Base-by-base conservation (phyloP, 2,797 vertebrate genomes). In the Benthosema pterotum region DNA sequence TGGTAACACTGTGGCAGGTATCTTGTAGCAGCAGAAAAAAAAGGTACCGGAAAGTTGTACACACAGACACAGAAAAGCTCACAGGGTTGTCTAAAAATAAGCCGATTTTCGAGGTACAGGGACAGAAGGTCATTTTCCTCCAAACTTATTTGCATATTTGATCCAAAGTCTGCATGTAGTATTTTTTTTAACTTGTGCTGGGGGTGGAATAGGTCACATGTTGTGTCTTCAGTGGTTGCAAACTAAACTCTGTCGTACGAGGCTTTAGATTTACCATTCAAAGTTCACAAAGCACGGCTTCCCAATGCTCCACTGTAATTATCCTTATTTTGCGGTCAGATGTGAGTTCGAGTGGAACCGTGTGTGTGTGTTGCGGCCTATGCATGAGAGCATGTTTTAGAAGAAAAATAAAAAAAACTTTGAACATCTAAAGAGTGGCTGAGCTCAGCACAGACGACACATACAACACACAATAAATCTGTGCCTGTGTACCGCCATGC, bases 391-490 rank as follows among this genome's bases (percentile, higher is more conserved):
- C 53, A 57, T 17, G 50, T 53, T 32, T 63, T 63, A 61, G 2
- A 42, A 7, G 2, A 50, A 43, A 56, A 25, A n/a, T n/a, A 22
- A 58, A 55, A 13, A 3, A 22, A 43, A 65, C 22, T 48, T 59
- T 13, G 62, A 56, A 61, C 58, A 57, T 65, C 56, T 66, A 18
- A 48, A 63, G 54, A 56, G 61, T 13, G 12, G 49, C 54, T 60
- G 12, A 48, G 49, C 46, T 42, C 15, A 57, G 60, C 45, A 50
- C 16, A 71, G 52, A 76, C 57, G 52, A 74, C 68, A 70, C 59
- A 63, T 11, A 71, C 42, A 59, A n/a, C 56, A 62, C 45, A 63
- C 42, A 15, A 67, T 65, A 70, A 80, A 78, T 81, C 19, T 38
- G 8, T 11, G 0, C 58, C 62, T 69, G 51, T 38, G 43, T 25